These are phyloP conservation scores for Pseudopodoces humilis DNA, from an alignment of 2,113 vertebrate genomes.

Conservation along the genomic window DNA sequence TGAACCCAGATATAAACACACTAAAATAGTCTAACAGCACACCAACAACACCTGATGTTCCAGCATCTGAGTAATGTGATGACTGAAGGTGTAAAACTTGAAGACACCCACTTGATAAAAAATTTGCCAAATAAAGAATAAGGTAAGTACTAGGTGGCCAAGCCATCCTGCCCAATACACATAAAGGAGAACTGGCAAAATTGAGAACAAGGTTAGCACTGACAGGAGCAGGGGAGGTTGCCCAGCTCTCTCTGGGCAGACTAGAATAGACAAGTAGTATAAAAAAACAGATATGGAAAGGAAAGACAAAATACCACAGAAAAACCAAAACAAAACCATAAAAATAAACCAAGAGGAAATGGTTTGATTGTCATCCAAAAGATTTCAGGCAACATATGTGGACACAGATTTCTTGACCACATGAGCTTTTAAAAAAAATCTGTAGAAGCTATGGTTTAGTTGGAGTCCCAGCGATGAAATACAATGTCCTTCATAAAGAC, in stretches of 20 bases:
- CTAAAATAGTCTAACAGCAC: not conserved
- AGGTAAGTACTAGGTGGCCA: not conserved
- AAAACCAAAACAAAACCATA: not conserved
- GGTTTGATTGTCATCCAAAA: not conserved
- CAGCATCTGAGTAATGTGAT: not conserved
- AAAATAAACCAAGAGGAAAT: not conserved
- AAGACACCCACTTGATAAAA: not conserved
- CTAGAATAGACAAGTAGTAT: not conserved
- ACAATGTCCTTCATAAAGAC: not conserved
- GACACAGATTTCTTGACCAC: not conserved
- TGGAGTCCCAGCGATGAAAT: not conserved
- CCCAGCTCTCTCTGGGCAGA: not conserved
- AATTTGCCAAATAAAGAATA: not conserved
- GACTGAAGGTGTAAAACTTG: not conserved
- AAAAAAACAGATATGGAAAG: not conserved
- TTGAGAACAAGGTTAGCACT: not conserved
- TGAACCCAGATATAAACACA: not conserved
- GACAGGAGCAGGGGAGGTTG: not conserved
- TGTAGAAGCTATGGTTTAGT: not conserved
- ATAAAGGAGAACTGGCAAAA: not conserved
- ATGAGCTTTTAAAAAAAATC: not conserved
- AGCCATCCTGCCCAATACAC: not conserved
- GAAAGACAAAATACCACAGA: not conserved
- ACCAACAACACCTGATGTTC: accelerated
- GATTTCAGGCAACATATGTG: not conserved